Conservation (phyloP, 2,113 vertebrate species). For the Triplophysa dalaica region DNA sequence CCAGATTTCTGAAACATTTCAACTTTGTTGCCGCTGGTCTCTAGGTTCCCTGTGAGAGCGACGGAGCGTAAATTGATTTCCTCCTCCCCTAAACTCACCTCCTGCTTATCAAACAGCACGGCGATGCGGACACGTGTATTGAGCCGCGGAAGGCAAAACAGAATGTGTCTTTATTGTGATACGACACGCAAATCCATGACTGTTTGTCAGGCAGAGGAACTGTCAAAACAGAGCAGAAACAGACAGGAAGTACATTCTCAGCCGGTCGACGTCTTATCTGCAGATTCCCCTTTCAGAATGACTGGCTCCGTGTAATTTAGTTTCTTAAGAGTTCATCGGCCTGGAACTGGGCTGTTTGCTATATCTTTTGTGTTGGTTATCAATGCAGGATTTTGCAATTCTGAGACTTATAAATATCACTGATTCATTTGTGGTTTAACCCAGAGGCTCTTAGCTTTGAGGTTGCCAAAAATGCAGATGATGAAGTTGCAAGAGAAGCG, state of each 20-base stretch:
- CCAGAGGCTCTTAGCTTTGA: not conserved
- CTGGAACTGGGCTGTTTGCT: conserved; percentile 18
- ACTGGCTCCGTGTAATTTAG: not conserved
- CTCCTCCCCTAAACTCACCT: not conserved
- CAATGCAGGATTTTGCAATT: conserved; percentile 15
- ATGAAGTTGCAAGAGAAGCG: no score
- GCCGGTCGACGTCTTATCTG: not conserved
- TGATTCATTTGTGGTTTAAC: conserved; percentile 18
- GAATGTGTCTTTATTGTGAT: conserved; percentile 8
- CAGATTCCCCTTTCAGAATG: not conserved
- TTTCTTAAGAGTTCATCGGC: conserved; percentile 4
- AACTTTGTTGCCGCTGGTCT: conserved; percentile 5
- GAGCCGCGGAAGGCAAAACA: conserved; percentile 14
- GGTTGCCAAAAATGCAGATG: no score
- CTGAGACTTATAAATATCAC: conserved; percentile 22
- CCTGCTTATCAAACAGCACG: conserved; percentile 1
- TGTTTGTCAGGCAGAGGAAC: not conserved
- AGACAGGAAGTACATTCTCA: not conserved
- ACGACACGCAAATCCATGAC: not conserved
- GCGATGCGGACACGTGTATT: not conserved
- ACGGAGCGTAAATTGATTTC: conserved; percentile 12
- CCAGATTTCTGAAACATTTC: not conserved
- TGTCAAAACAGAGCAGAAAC: not conserved
- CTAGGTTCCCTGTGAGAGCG: conserved; percentile 4
- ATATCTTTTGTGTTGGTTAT: conserved; percentile 29